A percentile compares a stretch with the other conserved stretches of the same genome.
These are phyloP conservation scores for Berghia stephanieae DNA, from an alignment of 1,140 invertebrate genomes.

Conservation along the genomic window DNA sequence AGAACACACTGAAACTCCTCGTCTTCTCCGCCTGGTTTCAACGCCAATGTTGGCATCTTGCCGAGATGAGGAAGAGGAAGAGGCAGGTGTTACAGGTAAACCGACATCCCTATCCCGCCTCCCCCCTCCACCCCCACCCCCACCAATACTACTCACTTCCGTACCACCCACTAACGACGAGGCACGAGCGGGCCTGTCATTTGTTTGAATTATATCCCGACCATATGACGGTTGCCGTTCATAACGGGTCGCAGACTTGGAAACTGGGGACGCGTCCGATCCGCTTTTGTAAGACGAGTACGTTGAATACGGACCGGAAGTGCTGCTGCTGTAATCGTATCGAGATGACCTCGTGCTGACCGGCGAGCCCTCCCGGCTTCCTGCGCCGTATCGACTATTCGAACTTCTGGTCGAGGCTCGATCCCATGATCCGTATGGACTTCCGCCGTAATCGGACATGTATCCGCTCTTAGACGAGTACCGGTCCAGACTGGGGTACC, in stretches of 20 bases:
- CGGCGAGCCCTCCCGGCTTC: slow-evolving; percentile 58
- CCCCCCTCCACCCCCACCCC: slow-evolving; percentile 22
- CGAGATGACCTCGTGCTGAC: slow-evolving; percentile 50
- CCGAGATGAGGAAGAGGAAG: slow-evolving; percentile 21
- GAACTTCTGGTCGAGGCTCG: slow-evolving; percentile 48
- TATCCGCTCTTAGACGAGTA: slow-evolving; percentile 57
- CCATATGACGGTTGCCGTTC: slow-evolving; percentile 41
- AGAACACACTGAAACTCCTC: slow-evolving; percentile 37
- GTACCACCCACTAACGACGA: no score
- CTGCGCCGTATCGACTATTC: slow-evolving; percentile 51
- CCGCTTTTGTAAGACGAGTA: slow-evolving; percentile 53
- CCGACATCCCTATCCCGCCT: no score
- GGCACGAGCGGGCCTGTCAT: no score
- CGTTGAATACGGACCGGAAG: slow-evolving; percentile 50
- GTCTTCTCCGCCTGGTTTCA: slow-evolving; percentile 11
- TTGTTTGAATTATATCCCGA: no score
- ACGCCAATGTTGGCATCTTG: slow-evolving; percentile 34
- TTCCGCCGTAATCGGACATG: slow-evolving; percentile 61
- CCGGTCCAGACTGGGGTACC: slow-evolving; percentile 42
- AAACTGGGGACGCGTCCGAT: slow-evolving; percentile 47
- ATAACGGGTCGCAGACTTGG: slow-evolving; percentile 34
- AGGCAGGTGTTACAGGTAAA: slow-evolving; percentile 27
- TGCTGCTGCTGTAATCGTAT: slow-evolving; percentile 61
- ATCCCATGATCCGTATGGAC: slow-evolving; percentile 56
- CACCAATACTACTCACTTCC: no score